Evolutionary conservation across 2,888 invertebrate species (phyloP).

Genomic region (Opisthograptis luteolata): DNA sequence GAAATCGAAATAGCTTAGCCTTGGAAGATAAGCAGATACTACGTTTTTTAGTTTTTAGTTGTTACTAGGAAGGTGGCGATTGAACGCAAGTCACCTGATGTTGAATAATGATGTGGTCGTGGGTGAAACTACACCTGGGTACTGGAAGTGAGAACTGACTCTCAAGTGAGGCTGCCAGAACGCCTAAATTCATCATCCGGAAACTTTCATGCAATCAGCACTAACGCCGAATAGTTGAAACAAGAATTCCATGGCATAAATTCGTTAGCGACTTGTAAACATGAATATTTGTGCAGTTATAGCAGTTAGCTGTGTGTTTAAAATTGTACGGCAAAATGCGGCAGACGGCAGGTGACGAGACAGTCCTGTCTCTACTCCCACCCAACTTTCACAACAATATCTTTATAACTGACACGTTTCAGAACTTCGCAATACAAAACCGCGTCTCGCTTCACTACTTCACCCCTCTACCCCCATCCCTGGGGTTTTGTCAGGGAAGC

Average conservation of each 20-base stretch:
- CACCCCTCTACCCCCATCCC: slow-evolving; percentile 44
- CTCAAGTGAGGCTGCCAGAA: no score
- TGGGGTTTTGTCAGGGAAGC: slow-evolving; percentile 60
- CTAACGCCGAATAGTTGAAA: no score
- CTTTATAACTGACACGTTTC: slow-evolving; percentile 39
- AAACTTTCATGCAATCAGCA: no score
- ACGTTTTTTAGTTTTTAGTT: background rate
- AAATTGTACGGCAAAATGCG: slow-evolving; percentile 8
- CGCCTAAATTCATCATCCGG: no score
- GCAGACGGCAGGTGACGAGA: slow-evolving; percentile 12
- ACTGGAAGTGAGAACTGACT: no score
- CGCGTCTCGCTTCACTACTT: slow-evolving; percentile 30
- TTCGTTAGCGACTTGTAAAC: background rate
- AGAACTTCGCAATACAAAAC: slow-evolving; percentile 35
- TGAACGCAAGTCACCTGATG: no score
- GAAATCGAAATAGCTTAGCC: slow-evolving; percentile 18
- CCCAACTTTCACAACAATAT: slow-evolving; percentile 30
- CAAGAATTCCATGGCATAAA: no score
- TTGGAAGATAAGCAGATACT: slow-evolving; percentile 7
- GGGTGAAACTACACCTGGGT: no score
- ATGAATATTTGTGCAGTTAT: background rate
- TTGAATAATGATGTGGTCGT: no score
- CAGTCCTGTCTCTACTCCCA: slow-evolving; percentile 20
- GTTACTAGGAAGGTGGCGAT: no score
- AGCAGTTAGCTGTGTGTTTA: background rate